Conservation (phyloP, 2,888 invertebrate species). For the Andrena hattorfiana region DNA sequence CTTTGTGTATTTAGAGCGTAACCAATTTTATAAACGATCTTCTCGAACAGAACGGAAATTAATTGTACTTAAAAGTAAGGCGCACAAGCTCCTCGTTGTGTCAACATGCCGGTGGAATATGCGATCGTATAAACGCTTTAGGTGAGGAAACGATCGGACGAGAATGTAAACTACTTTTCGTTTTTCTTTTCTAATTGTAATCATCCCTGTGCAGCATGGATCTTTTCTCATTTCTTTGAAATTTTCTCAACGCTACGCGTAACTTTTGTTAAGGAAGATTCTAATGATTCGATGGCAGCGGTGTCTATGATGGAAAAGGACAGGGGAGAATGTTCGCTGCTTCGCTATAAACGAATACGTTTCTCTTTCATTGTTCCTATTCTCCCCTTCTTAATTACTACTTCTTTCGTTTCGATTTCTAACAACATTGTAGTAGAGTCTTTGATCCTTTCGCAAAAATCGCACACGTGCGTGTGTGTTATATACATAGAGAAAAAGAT, state of each 20-base stretch:
- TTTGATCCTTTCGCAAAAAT: slow-evolving; percentile 53
- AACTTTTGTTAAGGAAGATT: slow-evolving; percentile 15
- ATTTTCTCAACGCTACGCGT: neutral
- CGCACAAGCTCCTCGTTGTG: slow-evolving; percentile 48
- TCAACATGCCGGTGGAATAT: slow-evolving; percentile 27
- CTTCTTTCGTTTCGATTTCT: slow-evolving; percentile 53
- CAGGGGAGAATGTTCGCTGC: slow-evolving; percentile 8
- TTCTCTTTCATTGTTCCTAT: slow-evolving; percentile 14
- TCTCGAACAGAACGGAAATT: slow-evolving; percentile 64
- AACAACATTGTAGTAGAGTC: slow-evolving; percentile 49
- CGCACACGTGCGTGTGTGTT: slow-evolving; percentile 22
- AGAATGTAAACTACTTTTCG: slow-evolving; percentile 33
- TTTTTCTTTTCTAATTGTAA: neutral
- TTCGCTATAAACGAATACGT: slow-evolving; percentile 11
- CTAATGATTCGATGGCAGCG: slow-evolving; percentile 16
- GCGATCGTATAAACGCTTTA: slow-evolving; percentile 25
- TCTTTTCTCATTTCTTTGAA: too few species aligned
- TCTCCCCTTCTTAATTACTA: slow-evolving; percentile 22
- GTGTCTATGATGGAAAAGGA: neutral
- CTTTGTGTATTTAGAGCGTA: slow-evolving; percentile 64
- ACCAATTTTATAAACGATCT: slow-evolving; percentile 60
- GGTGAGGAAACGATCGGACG: slow-evolving; percentile 43
- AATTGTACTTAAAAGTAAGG: slow-evolving; percentile 62
- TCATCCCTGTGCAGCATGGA: neutral
- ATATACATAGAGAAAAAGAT: slow-evolving; percentile 41